Evolutionary conservation across 2,113 vertebrate genomes (phyloP), one percentile per base, ranked within the genome.

Genomic region (Cottus gobio): DNA sequence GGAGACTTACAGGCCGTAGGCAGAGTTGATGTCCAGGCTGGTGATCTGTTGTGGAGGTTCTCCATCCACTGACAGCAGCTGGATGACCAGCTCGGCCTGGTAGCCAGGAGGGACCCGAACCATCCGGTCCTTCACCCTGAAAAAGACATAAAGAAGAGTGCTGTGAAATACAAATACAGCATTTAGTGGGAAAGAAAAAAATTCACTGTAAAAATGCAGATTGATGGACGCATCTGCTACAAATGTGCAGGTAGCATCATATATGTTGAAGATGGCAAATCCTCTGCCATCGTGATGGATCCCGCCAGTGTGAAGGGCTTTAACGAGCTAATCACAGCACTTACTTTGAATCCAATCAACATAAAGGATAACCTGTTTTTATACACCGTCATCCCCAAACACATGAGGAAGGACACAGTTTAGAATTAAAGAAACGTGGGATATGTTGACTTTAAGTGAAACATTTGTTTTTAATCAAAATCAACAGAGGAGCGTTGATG

Each of bases 11-110:
- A 99, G 95, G 92, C 97, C 97, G n/a, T 99, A 99, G 22, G 98
- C 97, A 60, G 98, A 99, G 93, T 96, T 99, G 75, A 97, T 90
- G 83, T 97, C 96, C 89, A 99, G 94, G 83, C 97, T 97, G 85
- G 97, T 98, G 75, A 99, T 97, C 92, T 97, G 98, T 24, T 98
- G 97, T 18, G 98, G 96, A 76, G 97, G 96, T 46, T 99, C 98
- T 75, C 98, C 97, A 70, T 99, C 97, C 22, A 96, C 95, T 96
- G 96, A 97, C 56, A 97, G 95, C 90, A 99, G 75, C 91, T 99
- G 98, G 87, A 99, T 95, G 70, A 99, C 97, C 42, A 99, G 94
- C 77, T 98, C 96, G 34, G 97, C 97, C 90, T 99, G 98, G 94
- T 98, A 99, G 3, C 98, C 98, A 22, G 97, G 96, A 58, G 97